Evolutionary conservation across 2,888 invertebrate genomes (phyloP), one percentile per base, ranked within the genome.

Genomic region (Pheosia tremula): DNA sequence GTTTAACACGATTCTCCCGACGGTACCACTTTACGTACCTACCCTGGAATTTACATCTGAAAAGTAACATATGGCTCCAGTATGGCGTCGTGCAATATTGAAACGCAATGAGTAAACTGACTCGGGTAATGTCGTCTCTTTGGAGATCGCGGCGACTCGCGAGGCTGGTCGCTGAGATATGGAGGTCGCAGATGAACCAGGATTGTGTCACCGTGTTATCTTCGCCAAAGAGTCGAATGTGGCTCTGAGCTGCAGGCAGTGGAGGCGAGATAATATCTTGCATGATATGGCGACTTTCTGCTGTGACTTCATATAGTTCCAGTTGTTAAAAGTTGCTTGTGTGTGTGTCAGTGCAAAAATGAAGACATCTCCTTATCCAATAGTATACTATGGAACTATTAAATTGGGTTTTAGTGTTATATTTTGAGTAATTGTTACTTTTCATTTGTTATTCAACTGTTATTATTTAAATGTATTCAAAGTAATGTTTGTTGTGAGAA

Each of bases 321-420:
- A 70, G 70, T 75, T 72, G 61, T 71, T 69, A 67, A 72, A 67
- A 67, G 57, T 71, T 67, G 58, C 56, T 66, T 78, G 80, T 81
- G 85, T 77, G 79, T 83, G 84, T 78, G 72, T 69, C 72, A 80
- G 70, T 70, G 64, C 47, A 39, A 66, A 66, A 64, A 58, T 58
- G 61, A 56, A 13, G 63, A 65, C 66, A 53, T 36, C 53, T 55
- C 63, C 57, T 58, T 59, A 43, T 54, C 58, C 39, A n/a, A 11
- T n/a, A 54, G 13, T 55, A 55, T n/a, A 4, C 39, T 59, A 56
- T 63, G 68, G 58, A 57, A 63, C 61, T 50, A 66, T 63, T 59
- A 38, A 59, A 59, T 59, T 50, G 63, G 53, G 38, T 58, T 53
- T 5, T 39, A 55, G 53, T 53, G 53, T 37, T 10, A 53, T 53